Evolutionary conservation across 1,140 invertebrate genomes (phyloP), one percentile per base, ranked within the genome.

Genomic region (Agrypnia vestita): DNA sequence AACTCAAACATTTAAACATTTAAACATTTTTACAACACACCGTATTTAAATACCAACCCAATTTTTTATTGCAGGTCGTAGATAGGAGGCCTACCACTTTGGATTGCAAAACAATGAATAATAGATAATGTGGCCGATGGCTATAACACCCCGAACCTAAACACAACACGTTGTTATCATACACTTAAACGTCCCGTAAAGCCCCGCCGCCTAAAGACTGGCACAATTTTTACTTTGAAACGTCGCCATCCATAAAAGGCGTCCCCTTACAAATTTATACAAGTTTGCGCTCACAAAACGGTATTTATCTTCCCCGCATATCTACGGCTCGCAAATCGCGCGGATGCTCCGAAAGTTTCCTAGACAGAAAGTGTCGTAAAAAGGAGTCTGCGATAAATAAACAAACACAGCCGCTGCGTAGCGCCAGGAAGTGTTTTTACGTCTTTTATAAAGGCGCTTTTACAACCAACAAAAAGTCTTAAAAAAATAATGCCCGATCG

Each of bases 341-440:
- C 15, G 46, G 67, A 47, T 71, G 47, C 61, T 47, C 67, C 17
- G 35, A 74, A 78, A 69, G 76, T 64, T 79, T 56, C 55, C 77
- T 79, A 62, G 47, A 67, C 76, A 78, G 44, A 71, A 71, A 78
- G 51, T 79, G 77, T 75, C 75, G 80, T 76, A 76, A 80, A 80
- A 79, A 79, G 44, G 59, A 21, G 79, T 77, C 64, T 73, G 62
- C 35, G 64, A 80, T 82, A 82, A 82, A 82, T 82, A 82, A 82
- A 82, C 76, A 82, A 82, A 82, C 79, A 80, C 78, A 80, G 74
- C 74, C 77, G 77, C 53, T 72, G 64, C 78, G 61, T 43, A 82
- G 80, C 81, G 78, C 81, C 81, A 82, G 81, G 81, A 82, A 82
- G 81, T 82, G 61, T 64, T 79, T 82, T 82, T 82, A 82, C 75